Base-by-base conservation (phyloP, 35 echinoderm and acorn worm species). In the Diadema setosum region DNA sequence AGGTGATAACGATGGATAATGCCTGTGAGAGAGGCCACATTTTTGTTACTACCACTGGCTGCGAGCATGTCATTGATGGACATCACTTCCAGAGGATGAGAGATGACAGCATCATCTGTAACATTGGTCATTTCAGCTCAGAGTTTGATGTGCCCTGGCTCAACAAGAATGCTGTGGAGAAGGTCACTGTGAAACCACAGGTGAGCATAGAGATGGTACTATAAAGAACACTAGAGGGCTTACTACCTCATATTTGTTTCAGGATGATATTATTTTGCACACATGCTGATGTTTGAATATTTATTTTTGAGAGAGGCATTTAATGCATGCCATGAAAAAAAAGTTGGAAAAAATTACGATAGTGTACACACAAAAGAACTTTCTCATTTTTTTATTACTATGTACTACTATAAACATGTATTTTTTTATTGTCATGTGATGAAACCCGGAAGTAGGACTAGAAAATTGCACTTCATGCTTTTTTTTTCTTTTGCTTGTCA, bases 31-130 rank as follows among this genome's bases (percentile, higher is more conserved):
- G 36, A 45, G 81, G 81, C 25, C 80, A 83, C n/a, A 91, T 91
- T 9, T 91, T 91, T 84, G 88, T 91, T 9, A 91, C 88, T 3
- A 70, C 88, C 3, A 91, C 88, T n/a, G 88, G 81, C 5, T 83
- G 81, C 0, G 18, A 30, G 0, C 35, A 44, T 5, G 31, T 91
- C 20, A 84, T 91, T 3, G 65, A 32, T 4, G 81, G 80, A 5
- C 9, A 91, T 20, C 88, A 91, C 58, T 55, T 91, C 23, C 21
- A 50, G 0, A 46, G 41, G 35, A 91, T 91, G 88, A 46, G 20
- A 9, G 60, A 91, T 11, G 81, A 91, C 45, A 60, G 81, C 23
- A 91, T 91, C 8, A 82, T 91, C 18, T 91, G 88, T 56, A 91
- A 91, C 46, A 91, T 91, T 45, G 88, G 81, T 46, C 88, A 91